Percentiles rank a stretch among this genome's conserved stretches.
These are phyloP conservation scores for Rhineura floridana DNA, from an alignment of 2,113 vertebrate genomes.

Conservation along the genomic window DNA sequence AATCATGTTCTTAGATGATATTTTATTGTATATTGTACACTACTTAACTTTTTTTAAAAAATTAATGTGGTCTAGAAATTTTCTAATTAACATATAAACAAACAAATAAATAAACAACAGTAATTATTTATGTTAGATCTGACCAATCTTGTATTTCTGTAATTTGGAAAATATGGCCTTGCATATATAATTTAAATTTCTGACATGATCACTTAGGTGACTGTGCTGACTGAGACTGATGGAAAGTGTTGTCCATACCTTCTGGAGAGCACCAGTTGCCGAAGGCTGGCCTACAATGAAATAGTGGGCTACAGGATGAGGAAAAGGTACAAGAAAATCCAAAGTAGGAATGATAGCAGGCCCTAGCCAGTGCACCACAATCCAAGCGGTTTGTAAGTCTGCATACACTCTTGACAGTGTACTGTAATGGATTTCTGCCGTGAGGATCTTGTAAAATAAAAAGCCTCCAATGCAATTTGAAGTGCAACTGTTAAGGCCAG, in stretches of 20 bases:
- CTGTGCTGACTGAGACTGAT: too few species aligned
- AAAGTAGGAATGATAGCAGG: too few species aligned
- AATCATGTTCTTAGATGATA: too few species aligned
- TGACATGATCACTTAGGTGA: not conserved
- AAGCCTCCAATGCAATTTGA: fast-evolving
- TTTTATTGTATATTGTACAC: too few species aligned
- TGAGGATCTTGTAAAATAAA: slow-evolving; percentile 42
- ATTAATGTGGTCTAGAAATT: too few species aligned
- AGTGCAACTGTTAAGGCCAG: slow-evolving; percentile 25
- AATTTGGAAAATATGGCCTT: not conserved
- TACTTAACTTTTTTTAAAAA: too few species aligned
- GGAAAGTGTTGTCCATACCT: too few species aligned
- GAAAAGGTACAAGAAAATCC: not conserved
- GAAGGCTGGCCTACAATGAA: too few species aligned
- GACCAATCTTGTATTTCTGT: not conserved
- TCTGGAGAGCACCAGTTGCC: too few species aligned
- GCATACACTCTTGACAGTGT: not conserved
- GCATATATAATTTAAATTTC: not conserved
- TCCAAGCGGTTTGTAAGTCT: not conserved
- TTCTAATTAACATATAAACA: too few species aligned
- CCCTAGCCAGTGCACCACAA: not conserved
- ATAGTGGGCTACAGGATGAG: not conserved
- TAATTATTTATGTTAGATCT: too few species aligned
- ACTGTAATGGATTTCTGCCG: slow-evolving; percentile 26
- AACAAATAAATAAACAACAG: too few species aligned